Conservation (phyloP, 2,888 invertebrate species). For the Cryptocheilus praepositus region DNA sequence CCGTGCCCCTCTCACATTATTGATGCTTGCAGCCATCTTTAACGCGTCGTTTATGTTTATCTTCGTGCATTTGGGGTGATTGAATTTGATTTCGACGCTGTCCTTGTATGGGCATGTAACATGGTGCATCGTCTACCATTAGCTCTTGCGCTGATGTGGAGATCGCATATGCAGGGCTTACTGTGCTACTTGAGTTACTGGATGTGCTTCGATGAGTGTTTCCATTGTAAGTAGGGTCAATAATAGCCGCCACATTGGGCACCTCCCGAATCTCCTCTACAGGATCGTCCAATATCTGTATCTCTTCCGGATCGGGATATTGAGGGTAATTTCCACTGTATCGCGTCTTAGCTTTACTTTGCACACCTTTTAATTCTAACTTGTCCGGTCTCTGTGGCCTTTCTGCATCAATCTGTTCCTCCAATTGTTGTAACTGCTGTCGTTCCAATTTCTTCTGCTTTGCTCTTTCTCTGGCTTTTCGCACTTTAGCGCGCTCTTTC, state of each 20-base stretch:
- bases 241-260: conserved; percentile 81
- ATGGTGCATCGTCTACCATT: conserved; percentile 77
- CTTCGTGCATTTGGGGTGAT: conserved; percentile 78
- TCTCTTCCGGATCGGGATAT: conserved; percentile 72
- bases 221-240: conserved; percentile 80
- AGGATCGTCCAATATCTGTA: conserved; percentile 69
- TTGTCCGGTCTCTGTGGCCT: conserved; percentile 69
- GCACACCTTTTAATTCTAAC: conserved; percentile 62
- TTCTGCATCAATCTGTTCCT: conserved; percentile 67
- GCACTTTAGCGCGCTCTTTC: conserved; percentile 83
- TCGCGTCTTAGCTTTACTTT: conserved; percentile 42
- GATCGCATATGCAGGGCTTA: conserved; percentile 69
- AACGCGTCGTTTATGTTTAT: conserved; percentile 78
- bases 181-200: conserved; percentile 63
- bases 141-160: conserved; percentile 69
- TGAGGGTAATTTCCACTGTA: conserved; percentile 45
- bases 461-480: conserved; percentile 83
- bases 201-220: conserved; percentile 62
- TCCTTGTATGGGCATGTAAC: conserved; percentile 88
- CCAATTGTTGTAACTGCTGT: conserved; percentile 77
- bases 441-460: conserved; percentile 70
- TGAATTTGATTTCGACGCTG: conserved; percentile 78
- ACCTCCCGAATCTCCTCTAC: conserved; percentile 62
- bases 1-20: conserved; percentile 57
- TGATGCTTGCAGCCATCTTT: conserved; percentile 82